phyloP scores from a whole-genome alignment of 1,140 invertebrate genomes.

The Homarus americanus region DNA sequence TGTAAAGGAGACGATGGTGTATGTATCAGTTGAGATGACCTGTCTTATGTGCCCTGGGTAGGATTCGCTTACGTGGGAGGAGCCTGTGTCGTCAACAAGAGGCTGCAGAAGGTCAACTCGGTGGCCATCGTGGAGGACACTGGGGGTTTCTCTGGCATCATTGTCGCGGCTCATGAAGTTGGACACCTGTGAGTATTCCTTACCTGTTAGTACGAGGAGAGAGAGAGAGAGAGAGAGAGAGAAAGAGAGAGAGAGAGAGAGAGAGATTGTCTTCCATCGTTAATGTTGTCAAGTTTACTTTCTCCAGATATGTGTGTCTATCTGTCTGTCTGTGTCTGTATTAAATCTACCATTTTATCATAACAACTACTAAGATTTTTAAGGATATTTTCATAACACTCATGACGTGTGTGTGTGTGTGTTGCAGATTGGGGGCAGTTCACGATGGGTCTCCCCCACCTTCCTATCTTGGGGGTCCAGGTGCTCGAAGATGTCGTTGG shows the following conservation, averaged over 20 bases:
- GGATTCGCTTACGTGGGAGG: constrained; percentile 97
- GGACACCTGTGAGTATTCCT: constrained; percentile 93
- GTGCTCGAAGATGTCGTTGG: constrained; percentile 96
- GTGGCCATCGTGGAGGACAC: constrained; percentile 98
- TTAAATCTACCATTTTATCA: too few species aligned
- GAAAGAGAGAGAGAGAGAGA: too few species aligned
- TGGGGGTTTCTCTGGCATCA: constrained; percentile 96
- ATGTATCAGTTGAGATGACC: too few species aligned
- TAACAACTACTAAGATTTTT: too few species aligned
- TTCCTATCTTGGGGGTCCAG: constrained; percentile 94
- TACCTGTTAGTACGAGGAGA: too few species aligned
- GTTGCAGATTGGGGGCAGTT: constrained; percentile 90
- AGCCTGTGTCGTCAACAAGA: constrained; percentile 96
- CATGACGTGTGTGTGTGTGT: too few species aligned
- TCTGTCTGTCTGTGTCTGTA: too few species aligned
- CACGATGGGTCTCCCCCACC: constrained; percentile 96
- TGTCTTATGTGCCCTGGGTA: constrained; percentile 77
- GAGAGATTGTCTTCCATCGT: too few species aligned
- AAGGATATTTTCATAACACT: too few species aligned
- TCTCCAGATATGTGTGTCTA: too few species aligned
- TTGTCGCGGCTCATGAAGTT: constrained; percentile 97
- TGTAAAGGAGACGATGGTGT: background rate
- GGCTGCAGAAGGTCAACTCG: constrained; percentile 96
- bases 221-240: too few species aligned
- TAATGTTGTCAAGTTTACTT: too few species aligned